Percentiles rank a stretch among this genome's conserved stretches.
phyloP scores from a whole-genome alignment of 2,888 invertebrate species.

The Oligia latruncula region DNA sequence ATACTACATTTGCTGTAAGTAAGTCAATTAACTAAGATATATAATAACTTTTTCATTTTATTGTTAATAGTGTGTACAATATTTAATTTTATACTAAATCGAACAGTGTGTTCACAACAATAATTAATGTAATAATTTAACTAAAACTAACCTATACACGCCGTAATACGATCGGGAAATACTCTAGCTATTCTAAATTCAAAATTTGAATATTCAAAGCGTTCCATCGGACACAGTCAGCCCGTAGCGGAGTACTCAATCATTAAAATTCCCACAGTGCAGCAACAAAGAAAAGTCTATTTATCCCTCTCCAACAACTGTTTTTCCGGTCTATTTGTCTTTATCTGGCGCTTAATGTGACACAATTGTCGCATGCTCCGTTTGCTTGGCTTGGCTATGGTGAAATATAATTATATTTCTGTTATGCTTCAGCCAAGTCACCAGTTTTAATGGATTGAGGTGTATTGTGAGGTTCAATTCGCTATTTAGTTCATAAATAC shows the following conservation, averaged over 20 bases:
- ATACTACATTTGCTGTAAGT: not conserved
- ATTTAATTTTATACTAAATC: not conserved
- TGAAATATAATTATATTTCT: constrained; percentile 73
- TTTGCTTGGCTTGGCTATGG: constrained; percentile 80
- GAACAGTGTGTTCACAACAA: constrained; percentile 9
- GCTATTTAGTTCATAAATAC: constrained; percentile 56
- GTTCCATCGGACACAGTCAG: constrained; percentile 66
- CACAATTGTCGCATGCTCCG: constrained; percentile 87
- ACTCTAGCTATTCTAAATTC: constrained; percentile 62
- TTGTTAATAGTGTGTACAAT: not conserved
- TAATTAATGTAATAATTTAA: constrained; percentile 24
- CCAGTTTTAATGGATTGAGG: constrained; percentile 62
- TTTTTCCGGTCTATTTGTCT: constrained; percentile 89
- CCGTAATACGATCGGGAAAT: constrained; percentile 40
- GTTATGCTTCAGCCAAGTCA: constrained; percentile 68
- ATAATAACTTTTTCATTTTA: not conserved
- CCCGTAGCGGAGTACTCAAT: constrained; percentile 76
- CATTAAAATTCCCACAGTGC: constrained; percentile 85
- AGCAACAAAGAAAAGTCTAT: constrained; percentile 81
- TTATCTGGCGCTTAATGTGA: constrained; percentile 88
- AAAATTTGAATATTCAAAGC: constrained; percentile 68
- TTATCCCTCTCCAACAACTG: constrained; percentile 85
- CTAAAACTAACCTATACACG: constrained; percentile 30
- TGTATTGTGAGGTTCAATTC: constrained; percentile 52
- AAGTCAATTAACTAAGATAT: not conserved